Conservation (phyloP, 2,113 vertebrate species). For the Maccullochella peelii region DNA sequence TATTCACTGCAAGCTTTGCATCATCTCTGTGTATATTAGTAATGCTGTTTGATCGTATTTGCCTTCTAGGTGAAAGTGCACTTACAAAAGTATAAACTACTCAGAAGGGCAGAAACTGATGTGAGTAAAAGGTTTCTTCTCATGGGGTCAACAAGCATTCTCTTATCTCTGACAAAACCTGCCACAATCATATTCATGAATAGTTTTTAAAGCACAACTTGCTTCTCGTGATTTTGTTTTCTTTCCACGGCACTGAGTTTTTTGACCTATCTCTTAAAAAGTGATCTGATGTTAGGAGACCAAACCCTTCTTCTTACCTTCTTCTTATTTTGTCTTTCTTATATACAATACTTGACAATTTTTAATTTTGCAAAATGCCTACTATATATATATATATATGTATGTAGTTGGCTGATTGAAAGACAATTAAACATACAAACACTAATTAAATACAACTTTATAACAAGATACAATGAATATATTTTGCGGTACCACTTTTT, state of each 20-base stretch:
- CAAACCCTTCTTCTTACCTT: background rate
- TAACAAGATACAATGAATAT: no score
- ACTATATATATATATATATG: no score
- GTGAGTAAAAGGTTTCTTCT: slow-evolving; percentile 21
- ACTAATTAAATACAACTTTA: no score
- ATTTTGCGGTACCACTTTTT: no score
- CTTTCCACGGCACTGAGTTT: background rate
- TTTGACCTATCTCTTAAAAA: background rate
- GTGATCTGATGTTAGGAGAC: background rate
- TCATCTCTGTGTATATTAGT: slow-evolving; percentile 10
- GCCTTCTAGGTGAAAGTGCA: slow-evolving; percentile 48
- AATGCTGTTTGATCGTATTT: slow-evolving; percentile 41
- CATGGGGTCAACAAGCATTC: slow-evolving; percentile 9
- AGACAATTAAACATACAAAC: no score
- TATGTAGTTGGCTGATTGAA: no score
- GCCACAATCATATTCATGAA: slow-evolving; percentile 10
- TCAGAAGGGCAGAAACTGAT: slow-evolving; percentile 15
- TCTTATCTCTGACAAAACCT: slow-evolving; percentile 29
- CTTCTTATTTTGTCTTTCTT: background rate
- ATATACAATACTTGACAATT: background rate
- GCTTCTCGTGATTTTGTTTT: no score
- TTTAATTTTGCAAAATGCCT: no score
- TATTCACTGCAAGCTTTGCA: slow-evolving; percentile 36
- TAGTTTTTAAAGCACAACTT: background rate
- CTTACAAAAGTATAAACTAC: slow-evolving; percentile 18